phyloP scores from a whole-genome alignment of 2,797 vertebrate species.

The Enteromius radiatus region DNA sequence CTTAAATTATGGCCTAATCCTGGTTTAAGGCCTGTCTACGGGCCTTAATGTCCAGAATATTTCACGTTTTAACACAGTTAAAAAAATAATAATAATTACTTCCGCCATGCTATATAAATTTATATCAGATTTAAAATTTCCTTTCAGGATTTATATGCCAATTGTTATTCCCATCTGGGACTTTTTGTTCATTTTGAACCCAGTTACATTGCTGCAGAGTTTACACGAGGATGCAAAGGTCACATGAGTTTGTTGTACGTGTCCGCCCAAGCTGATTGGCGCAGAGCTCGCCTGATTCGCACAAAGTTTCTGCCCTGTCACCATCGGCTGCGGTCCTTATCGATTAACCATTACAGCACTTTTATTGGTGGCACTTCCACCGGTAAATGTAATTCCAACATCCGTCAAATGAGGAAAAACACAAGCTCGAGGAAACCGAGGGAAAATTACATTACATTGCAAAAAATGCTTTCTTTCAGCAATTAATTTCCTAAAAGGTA shows the following conservation, averaged over 20 bases:
- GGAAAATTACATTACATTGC: no score
- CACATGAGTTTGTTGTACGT: slow-evolving; percentile 64
- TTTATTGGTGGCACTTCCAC: neutral
- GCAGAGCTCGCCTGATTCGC: slow-evolving; percentile 71
- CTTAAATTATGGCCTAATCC: no score
- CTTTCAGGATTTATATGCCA: neutral
- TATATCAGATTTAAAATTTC: neutral
- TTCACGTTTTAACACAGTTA: neutral
- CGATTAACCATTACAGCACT: slow-evolving; percentile 44
- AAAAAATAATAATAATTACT: neutral
- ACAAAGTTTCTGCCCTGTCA: slow-evolving; percentile 74
- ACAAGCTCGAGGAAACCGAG: neutral
- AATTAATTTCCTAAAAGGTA: neutral
- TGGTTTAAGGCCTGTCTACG: no score
- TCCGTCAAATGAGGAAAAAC: slow-evolving; percentile 3
- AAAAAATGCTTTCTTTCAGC: neutral
- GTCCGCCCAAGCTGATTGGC: slow-evolving; percentile 65
- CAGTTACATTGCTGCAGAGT: slow-evolving; percentile 1
- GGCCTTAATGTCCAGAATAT: neutral
- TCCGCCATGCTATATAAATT: neutral
- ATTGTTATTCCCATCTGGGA: neutral
- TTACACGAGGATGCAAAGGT: slow-evolving; percentile 70
- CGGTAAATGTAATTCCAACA: neutral
- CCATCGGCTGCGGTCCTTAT: neutral
- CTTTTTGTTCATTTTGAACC: neutral